These are phyloP conservation scores for Allophyes oxyacanthae DNA, from an alignment of 2,888 invertebrate genomes.

Conservation along the genomic window DNA sequence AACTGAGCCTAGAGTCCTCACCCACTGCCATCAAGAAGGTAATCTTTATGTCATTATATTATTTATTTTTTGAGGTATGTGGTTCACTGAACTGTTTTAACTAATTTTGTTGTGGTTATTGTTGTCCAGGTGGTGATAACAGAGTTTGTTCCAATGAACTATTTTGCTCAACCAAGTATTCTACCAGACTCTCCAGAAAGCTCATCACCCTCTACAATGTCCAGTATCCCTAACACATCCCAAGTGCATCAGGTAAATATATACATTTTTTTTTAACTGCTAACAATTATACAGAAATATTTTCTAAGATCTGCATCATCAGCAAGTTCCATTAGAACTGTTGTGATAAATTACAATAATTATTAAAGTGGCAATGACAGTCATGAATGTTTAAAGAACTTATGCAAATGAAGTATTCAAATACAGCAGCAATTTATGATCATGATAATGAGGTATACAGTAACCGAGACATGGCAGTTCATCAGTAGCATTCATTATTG, in stretches of 20 bases:
- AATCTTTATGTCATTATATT: background rate
- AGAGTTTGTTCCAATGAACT: conserved; percentile 82
- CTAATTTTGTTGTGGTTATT: conserved; percentile 16
- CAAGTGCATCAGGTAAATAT: conserved; percentile 82
- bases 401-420: background rate
- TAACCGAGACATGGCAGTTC: background rate
- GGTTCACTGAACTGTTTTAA: background rate
- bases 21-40: conserved; percentile 77
- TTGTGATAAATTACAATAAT: conserved; percentile 1
- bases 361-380: conserved; percentile 4
- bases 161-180: conserved; percentile 68
- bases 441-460: conserved; percentile 1
- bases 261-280: no score
- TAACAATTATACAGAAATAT: no score
- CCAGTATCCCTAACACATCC: conserved; percentile 62
- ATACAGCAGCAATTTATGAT: conserved; percentile 7
- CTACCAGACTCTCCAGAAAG: conserved; percentile 77
- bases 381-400: conserved; percentile 3
- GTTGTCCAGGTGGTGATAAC: conserved; percentile 71
- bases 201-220: conserved; percentile 70
- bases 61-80: background rate
- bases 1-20: conserved; percentile 76
- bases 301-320: no score
- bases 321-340: background rate
- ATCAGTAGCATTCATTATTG: background rate